Conservation (phyloP, 1,140 invertebrate species). For the Aphelenchoides fujianensis region DNA sequence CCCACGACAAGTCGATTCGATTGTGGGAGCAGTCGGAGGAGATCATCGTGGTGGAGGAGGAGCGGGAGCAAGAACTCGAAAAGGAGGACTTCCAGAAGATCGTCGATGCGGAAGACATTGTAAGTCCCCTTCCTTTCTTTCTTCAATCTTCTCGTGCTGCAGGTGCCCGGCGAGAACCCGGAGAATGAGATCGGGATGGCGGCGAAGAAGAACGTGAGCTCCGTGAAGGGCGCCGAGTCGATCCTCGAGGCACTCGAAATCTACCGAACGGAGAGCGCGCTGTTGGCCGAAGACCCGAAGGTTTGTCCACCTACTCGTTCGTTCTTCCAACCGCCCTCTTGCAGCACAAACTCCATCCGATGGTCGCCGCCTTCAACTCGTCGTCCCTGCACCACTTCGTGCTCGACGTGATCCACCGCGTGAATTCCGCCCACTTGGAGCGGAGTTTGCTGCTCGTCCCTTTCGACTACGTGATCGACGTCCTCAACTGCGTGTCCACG, state of each 20-base stretch:
- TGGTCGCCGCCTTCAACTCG: constrained; percentile 77
- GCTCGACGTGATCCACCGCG: constrained; percentile 74
- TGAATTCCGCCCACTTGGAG: constrained; percentile 78
- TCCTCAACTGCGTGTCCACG: constrained; percentile 72
- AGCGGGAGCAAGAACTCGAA: constrained; percentile 71
- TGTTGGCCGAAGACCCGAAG: constrained; percentile 35
- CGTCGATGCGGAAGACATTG: constrained; percentile 70
- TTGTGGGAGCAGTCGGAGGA: constrained; percentile 83
- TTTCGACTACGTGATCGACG: constrained; percentile 75
- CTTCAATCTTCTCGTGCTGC: constrained; percentile 55
- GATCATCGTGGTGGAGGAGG: constrained; percentile 83
- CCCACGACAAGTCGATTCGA: constrained; percentile 82
- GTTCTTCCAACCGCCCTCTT: constrained; percentile 13
- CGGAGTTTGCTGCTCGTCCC: constrained; percentile 81
- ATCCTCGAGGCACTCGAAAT: constrained; percentile 61
- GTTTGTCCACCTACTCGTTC: constrained; percentile 22
- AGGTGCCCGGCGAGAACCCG: constrained; percentile 48
- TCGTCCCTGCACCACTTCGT: constrained; percentile 76
- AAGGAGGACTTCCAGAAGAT: constrained; percentile 56
- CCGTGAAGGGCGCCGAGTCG: constrained; percentile 43
- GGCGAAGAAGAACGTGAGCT: constrained; percentile 76
- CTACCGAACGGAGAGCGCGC: constrained; percentile 35
- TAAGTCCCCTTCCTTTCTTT: constrained; percentile 71
- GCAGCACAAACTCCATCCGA: constrained; percentile 66
- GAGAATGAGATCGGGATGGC: constrained; percentile 75